Base-by-base conservation (phyloP, 2,113 vertebrate species). In the Fregata magnificens region DNA sequence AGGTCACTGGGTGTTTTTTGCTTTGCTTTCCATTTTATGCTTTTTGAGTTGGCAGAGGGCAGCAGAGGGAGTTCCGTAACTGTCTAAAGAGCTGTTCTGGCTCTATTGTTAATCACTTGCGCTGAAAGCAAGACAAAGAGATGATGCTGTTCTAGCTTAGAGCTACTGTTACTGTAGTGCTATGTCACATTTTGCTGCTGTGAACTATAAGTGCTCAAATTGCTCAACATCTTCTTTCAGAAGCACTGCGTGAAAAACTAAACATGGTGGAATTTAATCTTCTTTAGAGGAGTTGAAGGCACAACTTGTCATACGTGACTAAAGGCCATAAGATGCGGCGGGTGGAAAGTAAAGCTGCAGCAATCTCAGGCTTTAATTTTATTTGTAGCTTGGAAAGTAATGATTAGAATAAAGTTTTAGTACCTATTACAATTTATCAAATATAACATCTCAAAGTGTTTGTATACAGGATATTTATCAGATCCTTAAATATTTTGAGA, bases 21-120 rank as follows among this genome's bases (percentile, higher is more conserved):
- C 7, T 70, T 78, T 84, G 13, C 29, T 10, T 88, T 11, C 5
- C 4, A 2, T 32, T 5, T 40, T 62, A 5, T 0, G 1, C 21
- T 18, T 77, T 67, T 12, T 38, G 45, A 66, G 2, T 69, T 62
- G 21, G 17, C 8, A 7, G 8, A 10, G 11, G 10, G 17, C 15
- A 66, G 34, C 61, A 80, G 34, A 50, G 19, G 29, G 19, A 83
- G 7, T 71, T 89, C 4, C 67, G 13, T 50, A 78, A 4, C 71
- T 47, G 17, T 26, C 24, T 31, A 12, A 70, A 81, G 11, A 22
- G 3, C 2, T 65, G 3, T 79, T 85, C 10, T 53, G 17, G 4
- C 14, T 13, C 24, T 81, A 8, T 73, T 71, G 5, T 5, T 67
- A 32, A 62, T 24, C 1, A 6, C 16, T 49, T 81, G 22, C 13